Evolutionary conservation across 2,113 vertebrate genomes (phyloP), one percentile per base, ranked within the genome.

Genomic region (Xyrauchen texanus): DNA sequence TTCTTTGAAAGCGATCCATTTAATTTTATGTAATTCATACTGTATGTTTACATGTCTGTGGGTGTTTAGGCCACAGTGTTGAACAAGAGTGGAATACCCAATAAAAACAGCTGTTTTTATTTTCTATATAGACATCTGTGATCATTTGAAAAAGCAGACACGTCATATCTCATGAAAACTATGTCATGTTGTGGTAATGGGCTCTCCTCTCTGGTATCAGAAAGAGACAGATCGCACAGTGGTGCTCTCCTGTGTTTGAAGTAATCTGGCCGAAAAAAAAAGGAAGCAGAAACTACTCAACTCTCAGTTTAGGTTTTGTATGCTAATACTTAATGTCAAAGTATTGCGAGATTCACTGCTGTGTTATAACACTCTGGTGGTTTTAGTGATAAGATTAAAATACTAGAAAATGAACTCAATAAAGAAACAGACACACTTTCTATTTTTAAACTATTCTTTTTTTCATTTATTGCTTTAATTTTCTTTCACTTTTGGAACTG

Each of bases 401-500:
- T 34, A 34, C 21, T 34, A 34, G 21, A 34, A 34, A 34, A 3
- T 34, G 21, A 34, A 34, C 21, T 34, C 3, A 34, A 34, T 34
- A 34, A 34, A 34, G 21, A 34, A 34, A 34, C 21, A 34, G 4
- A 49, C 2, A 44, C 9, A 12, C 21, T 64, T 42, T 44, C n/a
- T 16, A 2, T 1, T 58, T 72, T 60, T 55, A 52, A 16, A 60
- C 7, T 72, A 6, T n/a, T 45, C 45, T 55, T 13, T 3, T 13
- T 57, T 58, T 58, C n/a, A 34, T 34, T 34, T 4, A 46, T 58
- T 34, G 12, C 5, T 57, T 34, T 34, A 34, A 34, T 34, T 72
- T 68, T 4, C 55, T 73, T 73, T 73, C 44, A 6, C 16, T 73
- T 72, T 61, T 47, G 44, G 55, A 44, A 16, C 55, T 70, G 68